Conservation (phyloP, 2,113 vertebrate species). For the Oncorhynchus masou region DNA sequence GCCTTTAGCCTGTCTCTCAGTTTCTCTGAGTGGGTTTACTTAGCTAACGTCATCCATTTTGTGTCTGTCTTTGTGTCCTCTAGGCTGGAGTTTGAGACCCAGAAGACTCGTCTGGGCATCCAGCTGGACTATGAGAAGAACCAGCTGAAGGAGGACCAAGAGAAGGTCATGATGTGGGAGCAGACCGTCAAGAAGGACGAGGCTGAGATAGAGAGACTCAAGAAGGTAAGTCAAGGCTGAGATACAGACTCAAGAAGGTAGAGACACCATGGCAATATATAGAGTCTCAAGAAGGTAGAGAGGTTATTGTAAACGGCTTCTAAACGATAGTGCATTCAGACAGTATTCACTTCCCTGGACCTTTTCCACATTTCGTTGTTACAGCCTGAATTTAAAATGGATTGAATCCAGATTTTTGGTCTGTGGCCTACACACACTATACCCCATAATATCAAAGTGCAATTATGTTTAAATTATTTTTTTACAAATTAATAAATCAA, state of each 20-base stretch:
- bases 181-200: slow-evolving; percentile 95
- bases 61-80: not conserved
- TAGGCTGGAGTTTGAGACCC: slow-evolving; percentile 90
- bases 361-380: no score
- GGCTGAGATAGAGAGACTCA: slow-evolving; percentile 90
- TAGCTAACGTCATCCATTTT: not conserved
- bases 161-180: slow-evolving; percentile 95
- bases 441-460: no score
- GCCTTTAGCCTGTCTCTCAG: slow-evolving; percentile 83
- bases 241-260: slow-evolving; percentile 92
- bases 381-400: no score
- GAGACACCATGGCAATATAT: not conserved
- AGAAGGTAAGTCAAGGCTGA: slow-evolving; percentile 92
- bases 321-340: no score
- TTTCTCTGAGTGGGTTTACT: no score
- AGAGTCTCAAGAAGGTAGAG: no score
- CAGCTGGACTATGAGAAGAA: slow-evolving; percentile 92
- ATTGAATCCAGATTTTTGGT: no score
- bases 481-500: no score
- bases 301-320: no score
- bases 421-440: no score
- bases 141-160: slow-evolving; percentile 91
- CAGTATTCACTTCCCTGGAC: no score
- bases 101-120: slow-evolving; percentile 92
- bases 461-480: no score